Base-by-base conservation (phyloP, 2,797 vertebrate genomes). In the Luscinia luscinia region DNA sequence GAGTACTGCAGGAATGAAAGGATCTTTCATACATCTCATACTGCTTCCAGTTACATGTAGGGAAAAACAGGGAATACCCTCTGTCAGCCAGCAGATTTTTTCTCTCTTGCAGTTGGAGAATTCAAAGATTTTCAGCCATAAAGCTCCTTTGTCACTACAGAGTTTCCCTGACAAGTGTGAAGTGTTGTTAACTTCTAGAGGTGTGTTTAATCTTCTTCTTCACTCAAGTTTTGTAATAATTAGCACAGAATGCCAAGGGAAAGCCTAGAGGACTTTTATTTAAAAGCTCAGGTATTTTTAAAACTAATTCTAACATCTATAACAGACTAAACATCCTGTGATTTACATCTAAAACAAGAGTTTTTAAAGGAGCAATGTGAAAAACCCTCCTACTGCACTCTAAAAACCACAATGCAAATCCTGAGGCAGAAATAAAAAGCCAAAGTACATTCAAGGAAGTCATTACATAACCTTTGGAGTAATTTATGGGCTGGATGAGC, bases 321-420 rank as follows among this genome's bases (percentile, higher is more conserved):
- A 32, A 61, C 3, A 85, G 86, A 85, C 52, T 74, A 83, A 84
- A 67, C 34, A 19, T 41, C n/a, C 51, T 40, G 54, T 54, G 66
- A 84, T 74, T 77, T 51, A 26, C 12, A 46, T n/a, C 28, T 22
- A 43, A 77, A 81, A 1, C 36, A 58, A 52, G 19, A 27, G 13
- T 30, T 58, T 79, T 34, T 19, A 70, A 55, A 80, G 73, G 43
- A 87, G 38, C 51, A 90, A 81, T 1, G 0, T 21, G 43, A 49
- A 94, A 59, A 73, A 12, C 17, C 38, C 69, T 81, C 40, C 48
- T 30, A 21, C 1, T 66, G 64, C 59, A 41, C n/a, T 63, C 61
- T 62, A 30, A 69, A 86, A 96, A 45, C 62, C 89, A 90, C 82
- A 94, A 15, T 1, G 59, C 38, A 84, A 85, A 81, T 86, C 89